These are phyloP conservation scores for Dermatophagoides farinae DNA, from an alignment of 1,140 invertebrate genomes.

Conservation along the genomic window DNA sequence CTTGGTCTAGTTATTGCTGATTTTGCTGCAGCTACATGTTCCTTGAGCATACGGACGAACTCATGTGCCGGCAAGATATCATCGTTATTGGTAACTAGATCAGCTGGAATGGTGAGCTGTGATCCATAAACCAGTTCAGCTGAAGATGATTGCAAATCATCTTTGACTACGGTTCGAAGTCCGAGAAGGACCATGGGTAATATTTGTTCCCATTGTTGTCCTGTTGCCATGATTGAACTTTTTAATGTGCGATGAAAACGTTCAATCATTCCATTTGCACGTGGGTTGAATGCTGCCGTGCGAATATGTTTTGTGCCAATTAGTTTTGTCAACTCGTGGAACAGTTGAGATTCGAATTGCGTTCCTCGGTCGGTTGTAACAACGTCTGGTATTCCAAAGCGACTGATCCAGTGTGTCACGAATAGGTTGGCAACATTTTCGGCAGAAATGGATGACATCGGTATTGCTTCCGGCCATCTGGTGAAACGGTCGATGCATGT, in stretches of 20 bases:
- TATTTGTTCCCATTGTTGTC: constrained; percentile 21
- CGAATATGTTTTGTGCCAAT: constrained; percentile 3
- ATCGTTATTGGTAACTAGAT: constrained; percentile 11
- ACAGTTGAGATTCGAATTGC: constrained; percentile 24
- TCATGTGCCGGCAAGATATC: neutral
- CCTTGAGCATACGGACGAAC: neutral
- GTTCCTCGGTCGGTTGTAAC: constrained; percentile 27
- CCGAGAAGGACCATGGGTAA: constrained; percentile 26
- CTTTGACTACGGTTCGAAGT: constrained; percentile 19
- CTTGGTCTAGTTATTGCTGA: neutral
- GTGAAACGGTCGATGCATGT: constrained; percentile 29
- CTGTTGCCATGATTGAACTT: neutral
- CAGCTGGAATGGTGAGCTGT: constrained; percentile 16
- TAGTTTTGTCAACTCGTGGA: constrained; percentile 11
- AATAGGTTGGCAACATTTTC: constrained; percentile 24
- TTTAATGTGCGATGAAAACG: constrained; percentile 17
- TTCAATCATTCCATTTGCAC: neutral
- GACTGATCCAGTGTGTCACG: constrained; percentile 22
- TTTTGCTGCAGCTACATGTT: neutral
- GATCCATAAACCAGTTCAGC: constrained; percentile 19
- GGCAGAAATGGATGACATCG: constrained; percentile 24
- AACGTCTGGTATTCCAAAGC: constrained; percentile 21
- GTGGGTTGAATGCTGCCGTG: constrained; percentile 7
- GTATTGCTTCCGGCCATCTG: constrained; percentile 27
- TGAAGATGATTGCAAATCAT: constrained; percentile 17